Base-by-base conservation (phyloP, 92 coral and sea anemone species). In the Heliopora coerulea region DNA sequence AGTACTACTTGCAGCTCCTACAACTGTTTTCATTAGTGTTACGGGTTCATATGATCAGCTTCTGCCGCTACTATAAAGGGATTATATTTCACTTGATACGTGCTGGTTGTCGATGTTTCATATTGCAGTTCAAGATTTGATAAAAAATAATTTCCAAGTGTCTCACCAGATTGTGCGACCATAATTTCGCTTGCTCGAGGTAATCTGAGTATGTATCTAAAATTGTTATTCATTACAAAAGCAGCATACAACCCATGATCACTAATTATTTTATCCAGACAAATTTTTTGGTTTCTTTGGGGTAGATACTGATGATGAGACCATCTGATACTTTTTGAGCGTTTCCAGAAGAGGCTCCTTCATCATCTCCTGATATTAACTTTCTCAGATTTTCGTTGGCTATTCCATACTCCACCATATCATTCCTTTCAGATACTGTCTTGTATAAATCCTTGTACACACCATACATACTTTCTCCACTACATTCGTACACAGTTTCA, bases 191-290 rank as follows among this genome's bases (percentile, higher is more conserved):
- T 41, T 13, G 56, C 31, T 17, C 3, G 23, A 10, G 56, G 74
- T 49, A 67, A 37, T 24, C 59, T 67, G 5, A 67, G 19, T 10
- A 40, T 37, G 33, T 41, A 67, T 17, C 27, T 1, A 3, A 39
- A 8, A 18, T 67, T 67, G 18, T 67, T 67, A 23, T 40, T 67
- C 74, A 67, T 67, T 3, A 2, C 13, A 30, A 67, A 67, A 3
- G 74, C 27, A 21, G 74, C 74, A n/a, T 67, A 67, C 23, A 67
- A 18, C 1, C 74, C 74, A 49, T 37, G 58, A 13, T 67, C 57
- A 37, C 56, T 3, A 11, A 67, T 2, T 5, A 67, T 39, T 6
- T 37, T 39, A 11, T 42, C 54, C 21, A 67, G 57, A 18, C 30
- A 18, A 3, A 67, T 42, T 44, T 49, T 67, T 32, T 41, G 74